Base-by-base conservation (phyloP, 2,797 vertebrate genomes). In the Cottoperca gobio region DNA sequence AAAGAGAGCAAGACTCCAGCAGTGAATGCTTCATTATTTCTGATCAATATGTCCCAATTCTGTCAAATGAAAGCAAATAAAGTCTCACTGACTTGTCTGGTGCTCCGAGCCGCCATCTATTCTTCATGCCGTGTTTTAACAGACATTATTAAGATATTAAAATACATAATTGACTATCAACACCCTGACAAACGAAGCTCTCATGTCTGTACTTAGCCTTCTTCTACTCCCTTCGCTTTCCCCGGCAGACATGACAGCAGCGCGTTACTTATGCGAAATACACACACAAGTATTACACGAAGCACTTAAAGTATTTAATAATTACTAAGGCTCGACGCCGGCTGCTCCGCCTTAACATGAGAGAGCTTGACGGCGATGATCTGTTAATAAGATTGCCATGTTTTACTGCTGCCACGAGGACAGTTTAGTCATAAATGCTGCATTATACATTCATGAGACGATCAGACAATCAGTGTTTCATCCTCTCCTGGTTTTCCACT, bases 241-340 rank as follows among this genome's bases (percentile, higher is more conserved):
- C 39, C 40, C 69, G 58, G 1, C 75, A 70, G 82, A 89, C 86
- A 91, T 90, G 88, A 91, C 86, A 92, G 88, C 78, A 26, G 35
- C 31, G 23, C 66, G 76, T 91, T 88, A 92, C 91, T 93, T 92
- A 91, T 95, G 93, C 90, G 94, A 94, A 95, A 94, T 93, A 92
- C 93, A 94, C 94, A 91, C 90, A 85, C 76, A 68, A 89, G 89
- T 93, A 93, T 94, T 91, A 94, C 93, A 88, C 62, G 83, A 81
- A 93, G 94, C 93, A 94, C 92, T 94, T 93, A 94, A 92, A 91
- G 90, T 91, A 91, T 89, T 95, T 91, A 95, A 95, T 95, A 93
- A 95, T 95, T 94, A 91, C 94, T 95, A 86, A 94, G 92, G 86
- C 85, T 70, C 58, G 46, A 69, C 78, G 79, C 87, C 68, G 65